Evolutionary conservation across 2,888 invertebrate species (phyloP), one percentile per base, ranked within the genome.

Genomic region (Synergus itoensis): DNA sequence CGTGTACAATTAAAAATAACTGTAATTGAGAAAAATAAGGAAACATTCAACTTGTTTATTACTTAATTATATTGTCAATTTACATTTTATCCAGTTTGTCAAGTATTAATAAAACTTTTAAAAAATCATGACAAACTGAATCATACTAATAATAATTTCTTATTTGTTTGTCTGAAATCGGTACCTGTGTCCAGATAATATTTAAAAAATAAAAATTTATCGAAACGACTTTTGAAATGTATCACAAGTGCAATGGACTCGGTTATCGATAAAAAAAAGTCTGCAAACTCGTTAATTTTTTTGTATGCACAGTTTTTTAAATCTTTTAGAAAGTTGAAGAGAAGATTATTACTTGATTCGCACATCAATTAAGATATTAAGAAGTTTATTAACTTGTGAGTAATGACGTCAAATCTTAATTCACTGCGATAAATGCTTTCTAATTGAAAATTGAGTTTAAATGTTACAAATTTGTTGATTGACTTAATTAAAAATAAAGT

Each of bases 281-380:
- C 11, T 60, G 60, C 36, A 36, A 36, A 60, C 21, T 60, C 18
- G 12, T 60, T 11, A 60, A 60, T 12, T 21, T 60, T 60, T 60
- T 60, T 12, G 60, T 21, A 60, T 12, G 21, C 8, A 60, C 0
- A 11, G 18, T 12, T 21, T 60, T 60, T 21, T 60, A 4, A 0
- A 60, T 45, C 12, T 5, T 11, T 60, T 9, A 21, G 18, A 60
- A 53, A 60, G 21, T 4, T 3, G 8, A 18, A 48, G 48, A 69
- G 45, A 28, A 28, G n/a, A 45, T 28, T 53, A 4, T 36, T 14
- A 16, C 16, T n/a, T 48, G 73, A 73, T 48, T 53, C 14, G 48
- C 16, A 73, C 48, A 36, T 28, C 48, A 73, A 73, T 73, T 73
- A 28, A n/a, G 73, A 73, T 73, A 36, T 36, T 36, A 36, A 36